Conservation (phyloP, 1,140 invertebrate genomes). For the Danaus plexippus region DNA sequence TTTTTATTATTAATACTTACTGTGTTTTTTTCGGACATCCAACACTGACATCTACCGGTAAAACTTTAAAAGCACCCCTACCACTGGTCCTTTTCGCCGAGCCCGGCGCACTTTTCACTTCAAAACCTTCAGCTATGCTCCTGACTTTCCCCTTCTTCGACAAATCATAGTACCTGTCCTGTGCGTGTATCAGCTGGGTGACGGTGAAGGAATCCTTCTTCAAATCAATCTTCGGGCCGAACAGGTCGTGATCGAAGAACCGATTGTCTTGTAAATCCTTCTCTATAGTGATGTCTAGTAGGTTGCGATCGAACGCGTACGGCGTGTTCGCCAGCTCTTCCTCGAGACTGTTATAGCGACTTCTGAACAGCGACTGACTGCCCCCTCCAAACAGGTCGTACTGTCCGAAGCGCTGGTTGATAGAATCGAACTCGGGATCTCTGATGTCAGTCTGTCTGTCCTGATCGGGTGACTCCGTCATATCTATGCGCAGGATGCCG, state of each 20-base stretch:
- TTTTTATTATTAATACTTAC: conserved; percentile 33
- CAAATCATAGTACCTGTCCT: conserved; percentile 61
- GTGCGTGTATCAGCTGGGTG: conserved; percentile 59
- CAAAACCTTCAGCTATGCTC: conserved; percentile 25
- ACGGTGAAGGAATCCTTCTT: conserved; percentile 49
- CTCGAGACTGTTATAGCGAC: conserved; percentile 67
- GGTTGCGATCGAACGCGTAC: conserved; percentile 59
- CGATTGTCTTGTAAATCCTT: conserved; percentile 52
- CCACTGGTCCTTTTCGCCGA: conserved; percentile 27
- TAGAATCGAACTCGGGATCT: conserved; percentile 59
- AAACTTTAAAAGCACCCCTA: conserved; percentile 38
- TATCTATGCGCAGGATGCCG: conserved; percentile 61
- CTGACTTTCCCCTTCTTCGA: conserved; percentile 30
- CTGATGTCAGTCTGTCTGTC: conserved; percentile 34
- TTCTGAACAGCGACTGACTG: conserved; percentile 57
- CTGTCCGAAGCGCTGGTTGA: conserved; percentile 54
- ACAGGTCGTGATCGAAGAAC: conserved; percentile 45
- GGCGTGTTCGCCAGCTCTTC: conserved; percentile 68
- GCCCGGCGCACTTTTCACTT: conserved; percentile 38
- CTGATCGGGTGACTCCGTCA: conserved; percentile 39
- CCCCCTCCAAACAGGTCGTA: conserved; percentile 61
- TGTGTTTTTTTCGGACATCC: conserved; percentile 21
- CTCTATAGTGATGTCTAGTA: conserved; percentile 52
- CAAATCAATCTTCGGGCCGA: conserved; percentile 51
- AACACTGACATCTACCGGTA: conserved; percentile 22